Evolutionary conservation across 1,140 invertebrate species (phyloP).

Genomic region (Mya arenaria): DNA sequence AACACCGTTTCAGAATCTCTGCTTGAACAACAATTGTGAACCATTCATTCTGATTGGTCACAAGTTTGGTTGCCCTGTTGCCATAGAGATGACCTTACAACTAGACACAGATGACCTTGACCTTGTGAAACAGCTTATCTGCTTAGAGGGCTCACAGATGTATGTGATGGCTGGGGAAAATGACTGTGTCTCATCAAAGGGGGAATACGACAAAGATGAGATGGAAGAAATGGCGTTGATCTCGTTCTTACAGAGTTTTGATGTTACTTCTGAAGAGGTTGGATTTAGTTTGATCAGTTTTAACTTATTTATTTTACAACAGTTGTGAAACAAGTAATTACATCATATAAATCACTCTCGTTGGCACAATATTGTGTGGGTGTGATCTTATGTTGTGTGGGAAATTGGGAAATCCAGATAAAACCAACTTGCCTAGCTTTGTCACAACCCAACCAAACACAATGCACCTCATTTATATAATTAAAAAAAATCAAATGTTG

Average conservation of each 20-base stretch:
- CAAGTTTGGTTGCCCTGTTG: slow-evolving; percentile 2
- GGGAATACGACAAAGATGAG: background rate
- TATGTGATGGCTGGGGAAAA: background rate
- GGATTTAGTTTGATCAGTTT: background rate
- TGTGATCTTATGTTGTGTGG: too few species aligned
- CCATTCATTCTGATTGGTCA: slow-evolving; percentile 11
- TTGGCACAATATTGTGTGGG: too few species aligned
- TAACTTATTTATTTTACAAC: too few species aligned
- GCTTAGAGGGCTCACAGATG: background rate
- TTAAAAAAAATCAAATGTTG: too few species aligned
- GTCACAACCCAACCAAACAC: too few species aligned
- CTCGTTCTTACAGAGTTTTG: background rate
- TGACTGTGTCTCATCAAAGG: too few species aligned
- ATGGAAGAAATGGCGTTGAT: background rate
- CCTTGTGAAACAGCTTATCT: background rate
- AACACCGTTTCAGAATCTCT: background rate
- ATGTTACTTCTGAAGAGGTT: background rate
- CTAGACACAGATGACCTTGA: background rate
- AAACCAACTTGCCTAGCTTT: too few species aligned
- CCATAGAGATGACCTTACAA: slow-evolving; percentile 19
- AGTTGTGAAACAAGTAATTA: too few species aligned
- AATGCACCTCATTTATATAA: too few species aligned
- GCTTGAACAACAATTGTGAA: background rate
- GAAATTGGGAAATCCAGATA: too few species aligned
- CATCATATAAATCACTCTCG: too few species aligned